Evolutionary conservation across 2,797 vertebrate genomes (phyloP), one percentile per base, ranked within the genome.

Genomic region (Ataeniobius toweri): DNA sequence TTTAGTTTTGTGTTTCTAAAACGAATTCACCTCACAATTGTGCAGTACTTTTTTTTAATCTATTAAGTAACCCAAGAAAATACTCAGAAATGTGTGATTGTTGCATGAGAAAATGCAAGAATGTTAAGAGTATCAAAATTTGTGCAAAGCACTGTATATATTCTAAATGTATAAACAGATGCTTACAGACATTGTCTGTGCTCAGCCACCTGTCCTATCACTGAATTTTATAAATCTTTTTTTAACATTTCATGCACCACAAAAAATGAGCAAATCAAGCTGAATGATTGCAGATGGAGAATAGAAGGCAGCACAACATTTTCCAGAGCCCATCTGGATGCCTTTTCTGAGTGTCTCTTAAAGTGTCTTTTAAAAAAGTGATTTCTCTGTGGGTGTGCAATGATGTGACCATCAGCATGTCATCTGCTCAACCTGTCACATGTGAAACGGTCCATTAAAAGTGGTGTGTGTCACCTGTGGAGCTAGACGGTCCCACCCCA

Each of bases 331-430:
- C 93, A 94, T 95, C 92, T 95, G 94, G 86, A 88, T 88, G 92
- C 83, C 86, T 93, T 46, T 90, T 91, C 75, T 56, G 87, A 87
- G 88, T 73, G 81, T 91, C 92, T 93, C 90, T 94, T 93, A 93
- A 94, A 94, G 88, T 91, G 92, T 91, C 93, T 88, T 92, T 94
- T 95, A 94, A 95, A 92, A 94, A 84, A 67, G 87, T 93, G 93
- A 94, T 95, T 93, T 93, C 91, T 93, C 91, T 88, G 78, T 86
- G 83, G 50, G 78, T 86, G 83, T 14, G 61, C 79, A 69, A 48
- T 31, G 70, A 89, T 73, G 86, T 80, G 86, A 90, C 89, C 83
- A 80, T 90, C 86, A 82, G 77, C 83, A 56, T 85, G 81, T 93
- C 90, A 89, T 91, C 91, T 88, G 79, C 70, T 85, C 80, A 71